These are phyloP conservation scores for Chymomyza fuscimana DNA, from an alignment of 2,888 invertebrate genomes.

Conservation along the genomic window DNA sequence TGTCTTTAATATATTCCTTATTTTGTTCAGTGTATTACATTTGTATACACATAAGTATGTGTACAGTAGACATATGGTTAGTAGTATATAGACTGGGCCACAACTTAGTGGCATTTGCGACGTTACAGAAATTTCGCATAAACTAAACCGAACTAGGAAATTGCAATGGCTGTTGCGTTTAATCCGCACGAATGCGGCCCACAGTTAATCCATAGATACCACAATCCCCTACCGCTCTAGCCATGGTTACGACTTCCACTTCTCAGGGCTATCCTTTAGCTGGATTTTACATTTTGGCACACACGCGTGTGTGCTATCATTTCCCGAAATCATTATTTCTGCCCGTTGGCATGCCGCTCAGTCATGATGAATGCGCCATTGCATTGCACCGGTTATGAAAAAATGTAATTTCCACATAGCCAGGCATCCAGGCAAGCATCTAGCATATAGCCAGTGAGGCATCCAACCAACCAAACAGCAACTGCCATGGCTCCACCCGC, in stretches of 20 bases:
- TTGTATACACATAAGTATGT: background rate
- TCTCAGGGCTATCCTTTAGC: background rate
- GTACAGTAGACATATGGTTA: background rate
- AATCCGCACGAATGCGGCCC: constrained; percentile 9
- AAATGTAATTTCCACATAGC: constrained; percentile 16
- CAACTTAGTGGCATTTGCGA: constrained; percentile 4
- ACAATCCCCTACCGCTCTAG: background rate
- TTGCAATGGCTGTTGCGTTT: constrained; percentile 11
- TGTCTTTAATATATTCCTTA: background rate
- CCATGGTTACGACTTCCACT: background rate
- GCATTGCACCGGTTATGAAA: constrained; percentile 13
- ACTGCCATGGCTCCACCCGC: background rate
- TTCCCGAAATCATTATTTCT: constrained; percentile 7
- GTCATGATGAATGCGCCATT: constrained; percentile 6
- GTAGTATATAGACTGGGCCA: background rate
- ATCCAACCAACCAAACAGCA: background rate
- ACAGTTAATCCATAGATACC: background rate
- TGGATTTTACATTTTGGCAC: constrained; percentile 1
- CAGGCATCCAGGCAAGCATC: background rate
- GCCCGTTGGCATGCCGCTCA: constrained; percentile 2
- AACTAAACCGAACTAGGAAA: constrained; percentile 6
- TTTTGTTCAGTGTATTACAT: background rate
- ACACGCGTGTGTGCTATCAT: constrained; percentile 8
- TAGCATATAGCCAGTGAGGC: background rate
- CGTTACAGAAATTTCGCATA: background rate